Percentiles rank a stretch among this genome's conserved stretches.
phyloP scores from a whole-genome alignment of 2,797 vertebrate species.

The Neopelma chrysocephalum region DNA sequence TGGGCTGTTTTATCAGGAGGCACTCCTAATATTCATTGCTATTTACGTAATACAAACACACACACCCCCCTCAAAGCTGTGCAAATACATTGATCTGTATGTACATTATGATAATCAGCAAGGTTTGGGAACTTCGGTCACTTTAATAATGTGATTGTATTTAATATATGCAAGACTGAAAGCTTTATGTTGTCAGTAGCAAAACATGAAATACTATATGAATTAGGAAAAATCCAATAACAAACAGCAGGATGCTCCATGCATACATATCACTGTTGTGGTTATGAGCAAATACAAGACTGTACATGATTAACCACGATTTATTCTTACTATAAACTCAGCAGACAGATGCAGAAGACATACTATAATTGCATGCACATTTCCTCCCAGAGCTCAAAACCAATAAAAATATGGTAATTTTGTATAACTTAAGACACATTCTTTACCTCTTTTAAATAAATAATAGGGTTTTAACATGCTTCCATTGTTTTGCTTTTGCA shows the following conservation, averaged over 20 bases:
- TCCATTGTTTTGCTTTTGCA: constrained; percentile 29
- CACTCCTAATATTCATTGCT: not conserved
- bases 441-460: constrained; percentile 63
- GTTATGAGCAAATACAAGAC: constrained; percentile 64
- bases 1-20: not conserved
- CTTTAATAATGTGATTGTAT: constrained; percentile 4
- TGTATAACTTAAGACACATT: constrained; percentile 49
- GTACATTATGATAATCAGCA: not conserved
- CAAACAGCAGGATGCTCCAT: constrained; percentile 50
- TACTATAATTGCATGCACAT: constrained; percentile 46
- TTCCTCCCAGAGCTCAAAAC: constrained; percentile 53
- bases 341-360: constrained; percentile 51
- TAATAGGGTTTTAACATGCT: constrained; percentile 19
- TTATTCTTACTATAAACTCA: constrained; percentile 56
- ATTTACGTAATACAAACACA: not conserved
- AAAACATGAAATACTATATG: constrained; percentile 51
- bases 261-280: constrained; percentile 65
- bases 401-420: constrained; percentile 49
- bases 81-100: not conserved
- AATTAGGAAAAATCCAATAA: constrained; percentile 67
- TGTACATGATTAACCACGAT: constrained; percentile 68
- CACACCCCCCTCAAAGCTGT: not conserved
- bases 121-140: not conserved
- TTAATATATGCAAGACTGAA: constrained; percentile 36
- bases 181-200: constrained; percentile 29